Evolutionary conservation across 2,113 vertebrate species (phyloP).

Genomic region (Turdus rufiventris): DNA sequence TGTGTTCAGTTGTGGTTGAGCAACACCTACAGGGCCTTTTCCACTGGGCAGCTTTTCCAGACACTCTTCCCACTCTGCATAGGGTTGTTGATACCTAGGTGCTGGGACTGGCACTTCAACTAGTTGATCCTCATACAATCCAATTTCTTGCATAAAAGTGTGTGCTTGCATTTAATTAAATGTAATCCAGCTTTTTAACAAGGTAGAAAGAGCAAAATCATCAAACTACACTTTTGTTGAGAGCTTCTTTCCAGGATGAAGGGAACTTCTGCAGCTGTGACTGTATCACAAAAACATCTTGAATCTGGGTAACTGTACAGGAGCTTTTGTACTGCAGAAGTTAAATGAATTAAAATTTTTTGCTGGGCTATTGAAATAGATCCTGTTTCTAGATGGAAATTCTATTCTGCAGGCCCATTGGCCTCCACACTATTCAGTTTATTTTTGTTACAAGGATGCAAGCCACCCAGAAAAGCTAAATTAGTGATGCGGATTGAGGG

Average conservation of each 20-base stretch:
- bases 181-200: not conserved
- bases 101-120: not conserved
- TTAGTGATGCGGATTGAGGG: not conserved
- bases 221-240: not conserved
- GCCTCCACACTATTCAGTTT: not conserved
- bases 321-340: not conserved
- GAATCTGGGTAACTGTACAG: not conserved
- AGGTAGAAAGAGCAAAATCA: not conserved
- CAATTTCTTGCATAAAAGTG: not conserved
- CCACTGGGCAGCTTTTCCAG: not conserved
- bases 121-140: not conserved
- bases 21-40: not conserved
- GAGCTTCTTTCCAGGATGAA: not conserved
- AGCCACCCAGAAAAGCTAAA: not conserved
- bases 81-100: not conserved
- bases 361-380: not conserved
- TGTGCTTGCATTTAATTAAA: not conserved
- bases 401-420: not conserved
- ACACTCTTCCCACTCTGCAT: not conserved
- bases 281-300: not conserved
- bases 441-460: slow-evolving; percentile 8
- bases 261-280: not conserved
- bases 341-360: not conserved
- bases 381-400: slow-evolving; percentile 45
- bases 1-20: not conserved